Evolutionary conservation across 2,888 invertebrate genomes (phyloP).

Genomic region (Fragum whitleyi): DNA sequence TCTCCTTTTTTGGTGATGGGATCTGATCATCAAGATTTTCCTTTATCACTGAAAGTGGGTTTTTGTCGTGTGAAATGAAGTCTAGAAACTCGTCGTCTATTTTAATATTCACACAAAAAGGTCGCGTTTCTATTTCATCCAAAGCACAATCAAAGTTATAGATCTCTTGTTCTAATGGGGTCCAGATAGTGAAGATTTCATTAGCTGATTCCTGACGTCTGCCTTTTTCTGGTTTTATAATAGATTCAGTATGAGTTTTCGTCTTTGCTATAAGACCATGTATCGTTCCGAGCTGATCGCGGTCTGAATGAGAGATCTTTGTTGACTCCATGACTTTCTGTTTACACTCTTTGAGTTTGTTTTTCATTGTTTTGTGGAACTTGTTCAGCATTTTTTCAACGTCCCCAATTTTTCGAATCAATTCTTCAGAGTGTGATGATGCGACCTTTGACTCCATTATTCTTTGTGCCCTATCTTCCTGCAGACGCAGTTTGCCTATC

Average conservation of each 20-base stretch:
- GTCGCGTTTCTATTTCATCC: constrained; percentile 60
- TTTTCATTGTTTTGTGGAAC: constrained; percentile 63
- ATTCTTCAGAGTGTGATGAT: constrained; percentile 56
- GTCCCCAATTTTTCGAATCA: constrained; percentile 53
- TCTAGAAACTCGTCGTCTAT: constrained; percentile 59
- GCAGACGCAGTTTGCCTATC: constrained; percentile 52
- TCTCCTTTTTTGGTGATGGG: constrained; percentile 52
- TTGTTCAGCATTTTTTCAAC: constrained; percentile 59
- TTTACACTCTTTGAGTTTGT: constrained; percentile 59
- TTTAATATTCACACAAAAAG: constrained; percentile 52
- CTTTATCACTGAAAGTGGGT: constrained; percentile 49
- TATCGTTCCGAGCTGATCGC: constrained; percentile 47
- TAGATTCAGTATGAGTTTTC: constrained; percentile 51
- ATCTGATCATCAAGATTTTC: constrained; percentile 32
- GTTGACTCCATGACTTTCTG: constrained; percentile 60
- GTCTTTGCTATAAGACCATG: constrained; percentile 59
- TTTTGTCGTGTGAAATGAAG: constrained; percentile 61
- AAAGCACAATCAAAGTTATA: constrained; percentile 56
- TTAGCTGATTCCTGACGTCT: constrained; percentile 47
- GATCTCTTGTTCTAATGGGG: constrained; percentile 60
- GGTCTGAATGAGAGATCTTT: constrained; percentile 59
- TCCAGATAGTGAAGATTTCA: constrained; percentile 61
- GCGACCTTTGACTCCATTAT: constrained; percentile 62
- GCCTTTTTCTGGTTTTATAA: constrained; percentile 50
- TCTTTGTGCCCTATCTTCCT: constrained; percentile 60